These are phyloP conservation scores for Acanthococcus lagerstroemiae DNA, from an alignment of 2,888 invertebrate genomes.

Conservation along the genomic window DNA sequence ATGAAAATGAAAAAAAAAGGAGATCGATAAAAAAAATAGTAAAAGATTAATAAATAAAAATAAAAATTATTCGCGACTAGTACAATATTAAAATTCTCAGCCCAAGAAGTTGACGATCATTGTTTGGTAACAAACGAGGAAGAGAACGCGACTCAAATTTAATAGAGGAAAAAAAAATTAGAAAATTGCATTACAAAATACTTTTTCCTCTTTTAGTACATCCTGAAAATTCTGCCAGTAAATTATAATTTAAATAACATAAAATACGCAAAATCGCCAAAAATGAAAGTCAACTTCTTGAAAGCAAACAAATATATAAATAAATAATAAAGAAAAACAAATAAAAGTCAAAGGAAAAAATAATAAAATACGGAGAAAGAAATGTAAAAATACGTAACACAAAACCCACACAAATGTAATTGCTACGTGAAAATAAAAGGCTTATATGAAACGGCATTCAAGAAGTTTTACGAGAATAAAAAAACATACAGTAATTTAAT, in stretches of 20 bases:
- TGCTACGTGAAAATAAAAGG: constrained; percentile 15
- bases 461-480: constrained; percentile 6
- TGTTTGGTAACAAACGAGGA: constrained; percentile 25
- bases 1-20: not conserved
- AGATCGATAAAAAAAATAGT: not conserved
- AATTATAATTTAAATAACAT: constrained; percentile 24
- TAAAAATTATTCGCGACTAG: not conserved
- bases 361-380: constrained; percentile 22
- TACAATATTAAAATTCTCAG: constrained; percentile 14
- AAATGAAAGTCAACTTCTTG: constrained; percentile 94
- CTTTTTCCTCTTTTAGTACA: not conserved
- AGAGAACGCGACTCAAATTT: constrained; percentile 2
- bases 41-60: not conserved
- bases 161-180: constrained; percentile 9
- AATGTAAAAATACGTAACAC: constrained; percentile 13
- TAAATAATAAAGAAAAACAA: constrained; percentile 4
- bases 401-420: constrained; percentile 14
- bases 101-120: constrained; percentile 66
- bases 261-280: constrained; percentile 41
- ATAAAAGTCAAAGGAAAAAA: constrained; percentile 26
- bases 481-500: too few relatives aligned
- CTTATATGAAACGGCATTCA: not conserved
- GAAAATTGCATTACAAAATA: not conserved
- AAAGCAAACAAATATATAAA: constrained; percentile 44
- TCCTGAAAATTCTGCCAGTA: constrained; percentile 21